Evolutionary conservation across 2,113 vertebrate genomes (phyloP), one percentile per base, ranked within the genome.

Genomic region (Micronisus gabar): DNA sequence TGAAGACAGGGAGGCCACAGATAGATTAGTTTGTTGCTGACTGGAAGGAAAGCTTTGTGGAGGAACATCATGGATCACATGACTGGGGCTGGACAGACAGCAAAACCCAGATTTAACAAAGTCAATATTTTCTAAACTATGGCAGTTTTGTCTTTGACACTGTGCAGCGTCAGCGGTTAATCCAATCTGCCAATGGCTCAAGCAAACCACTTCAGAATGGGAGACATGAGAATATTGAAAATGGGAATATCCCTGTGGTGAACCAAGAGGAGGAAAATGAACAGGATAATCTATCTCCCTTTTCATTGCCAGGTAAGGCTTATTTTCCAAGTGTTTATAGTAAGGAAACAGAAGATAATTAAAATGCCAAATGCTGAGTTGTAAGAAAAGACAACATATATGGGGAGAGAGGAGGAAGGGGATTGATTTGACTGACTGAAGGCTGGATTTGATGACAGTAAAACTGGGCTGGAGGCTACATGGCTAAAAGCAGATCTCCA

Each of bases 131-230:
- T 58, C 68, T 76, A 58, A 92, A 92, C 55, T 52, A 1, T 75
- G 58, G 13, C 25, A 41, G 29, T 88, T 97, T 48, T 90, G 27
- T 96, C 41, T 89, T 86, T 89, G 70, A 62, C 26, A 63, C 91
- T 93, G 15, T 81, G 40, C 98, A 99, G 99, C 98, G 99, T 70
- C 99, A 99, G 98, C 98, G 99, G 88, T 98, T 99, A 95, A 99
- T 99, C 90, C 99, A 99, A 11, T 98, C 99, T 2, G 98, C 99
- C 29, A 99, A 99, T 5, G 98, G 99, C 1, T 97, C 99, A 68
- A 98, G 97, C 38, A 99, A 98, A 95, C 98, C 98, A 7, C 97
- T 99, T 50, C 99, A 99, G 26, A 98, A 97, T 15, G 98, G 98
- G 67, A 99, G 98, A 41, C 99, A 99, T 50, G 97, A 98, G 15